phyloP scores from a whole-genome alignment of 2,888 invertebrate species.

The Apeira syringaria region DNA sequence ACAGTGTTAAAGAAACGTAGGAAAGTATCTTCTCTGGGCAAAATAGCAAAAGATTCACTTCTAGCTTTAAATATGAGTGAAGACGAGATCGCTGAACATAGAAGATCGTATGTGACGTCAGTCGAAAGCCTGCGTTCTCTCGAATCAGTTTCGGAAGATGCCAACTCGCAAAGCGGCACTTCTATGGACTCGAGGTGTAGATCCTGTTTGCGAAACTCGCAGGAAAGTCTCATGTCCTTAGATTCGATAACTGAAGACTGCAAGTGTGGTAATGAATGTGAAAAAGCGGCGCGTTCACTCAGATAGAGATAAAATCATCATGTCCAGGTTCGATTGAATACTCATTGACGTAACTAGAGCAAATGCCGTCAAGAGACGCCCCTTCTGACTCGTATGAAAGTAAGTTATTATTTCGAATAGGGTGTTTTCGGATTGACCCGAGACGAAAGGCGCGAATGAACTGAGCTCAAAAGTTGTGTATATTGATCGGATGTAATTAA shows the following conservation, averaged over 20 bases:
- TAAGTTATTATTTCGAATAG: not conserved
- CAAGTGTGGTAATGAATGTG: constrained; percentile 57
- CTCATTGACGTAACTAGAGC: not conserved
- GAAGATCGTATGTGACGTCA: constrained; percentile 71
- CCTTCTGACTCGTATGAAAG: not conserved
- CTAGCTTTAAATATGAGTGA: constrained; percentile 76
- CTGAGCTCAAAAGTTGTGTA: not conserved
- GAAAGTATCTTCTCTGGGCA: constrained; percentile 70
- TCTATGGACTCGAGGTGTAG: constrained; percentile 70
- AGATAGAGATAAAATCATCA: constrained; percentile 40
- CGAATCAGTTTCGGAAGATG: constrained; percentile 76
- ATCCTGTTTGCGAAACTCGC: constrained; percentile 65
- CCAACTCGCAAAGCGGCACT: constrained; percentile 69
- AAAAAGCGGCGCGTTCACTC: constrained; percentile 54
- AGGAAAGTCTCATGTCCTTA: constrained; percentile 74
- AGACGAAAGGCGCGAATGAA: not conserved
- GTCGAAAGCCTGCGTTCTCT: constrained; percentile 70
- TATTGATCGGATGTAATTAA: too few species aligned
- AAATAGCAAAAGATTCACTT: constrained; percentile 73
- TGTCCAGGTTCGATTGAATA: not conserved
- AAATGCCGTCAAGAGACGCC: not conserved
- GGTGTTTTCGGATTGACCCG: not conserved
- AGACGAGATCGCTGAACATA: constrained; percentile 73
- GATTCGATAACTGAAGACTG: constrained; percentile 77
- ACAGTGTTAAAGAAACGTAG: constrained; percentile 65